These are phyloP conservation scores for Zeus faber DNA, from an alignment of 2,113 vertebrate species.

Conservation along the genomic window DNA sequence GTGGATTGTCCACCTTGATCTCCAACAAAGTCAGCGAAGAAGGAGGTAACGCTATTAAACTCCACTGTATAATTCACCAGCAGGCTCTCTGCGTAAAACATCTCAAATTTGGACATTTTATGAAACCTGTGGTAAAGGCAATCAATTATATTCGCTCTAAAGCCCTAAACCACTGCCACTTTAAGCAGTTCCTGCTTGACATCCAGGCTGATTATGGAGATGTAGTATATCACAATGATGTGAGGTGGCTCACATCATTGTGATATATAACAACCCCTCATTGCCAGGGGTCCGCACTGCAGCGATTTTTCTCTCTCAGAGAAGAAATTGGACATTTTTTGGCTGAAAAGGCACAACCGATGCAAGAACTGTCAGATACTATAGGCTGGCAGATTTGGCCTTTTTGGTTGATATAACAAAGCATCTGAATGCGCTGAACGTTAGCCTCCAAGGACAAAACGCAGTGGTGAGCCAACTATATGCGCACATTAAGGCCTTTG, in stretches of 20 bases:
- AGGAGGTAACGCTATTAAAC: slow-evolving; percentile 26
- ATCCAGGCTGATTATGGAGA: slow-evolving; percentile 33
- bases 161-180: slow-evolving; percentile 39
- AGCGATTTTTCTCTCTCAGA: slow-evolving; percentile 23
- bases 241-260: slow-evolving; percentile 45
- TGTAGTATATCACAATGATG: slow-evolving; percentile 22
- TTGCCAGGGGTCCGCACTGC: slow-evolving; percentile 34
- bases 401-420: slow-evolving; percentile 41
- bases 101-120: slow-evolving; percentile 34
- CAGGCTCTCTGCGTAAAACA: slow-evolving; percentile 39
- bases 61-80: too few species aligned
- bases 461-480: too few species aligned
- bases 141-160: too few species aligned
- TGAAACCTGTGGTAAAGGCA: slow-evolving; percentile 31
- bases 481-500: too few species aligned
- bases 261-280: too few species aligned
- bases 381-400: slow-evolving; percentile 17
- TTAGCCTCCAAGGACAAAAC: slow-evolving; percentile 21
- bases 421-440: slow-evolving; percentile 33
- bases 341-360: too few species aligned
- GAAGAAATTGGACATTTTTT: too few species aligned
- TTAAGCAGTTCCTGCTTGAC: slow-evolving; percentile 24
- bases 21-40: slow-evolving; percentile 36
- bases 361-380: too few species aligned
- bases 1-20: slow-evolving; percentile 27